Evolutionary conservation across 35 echinoderm and acorn worm species (phyloP), one percentile per base, ranked within the genome.

Genomic region (Antedon bifida): DNA sequence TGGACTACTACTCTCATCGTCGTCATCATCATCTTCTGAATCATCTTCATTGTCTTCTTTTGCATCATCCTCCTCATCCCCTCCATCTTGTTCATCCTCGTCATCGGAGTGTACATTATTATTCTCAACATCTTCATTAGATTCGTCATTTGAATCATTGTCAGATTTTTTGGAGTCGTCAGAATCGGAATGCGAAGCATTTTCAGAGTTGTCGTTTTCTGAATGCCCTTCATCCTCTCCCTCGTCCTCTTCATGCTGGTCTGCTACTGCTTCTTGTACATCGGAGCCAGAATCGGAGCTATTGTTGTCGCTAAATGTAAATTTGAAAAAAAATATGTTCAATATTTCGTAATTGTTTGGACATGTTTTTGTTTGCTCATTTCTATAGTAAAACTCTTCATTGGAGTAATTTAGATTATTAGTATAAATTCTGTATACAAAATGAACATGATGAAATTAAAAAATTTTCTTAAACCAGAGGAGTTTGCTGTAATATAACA

Each of bases 61-160:
- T 21, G 0, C 30, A 39, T 76, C 74, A 14, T 36, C 76, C 5
- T 78, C 76, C 32, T 79, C 32, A 33, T 86, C 85, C 46, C 80
- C 76, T 33, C 80, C 85, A 86, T 77, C 79, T 23, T 86, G 76
- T 3, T 84, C 73, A 79, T 86, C 84, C 33, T 86, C 85, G 56
- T 86, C 76, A 56, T 80, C 85, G 9, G 51, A 64, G 26, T 64
- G 51, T 17, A 36, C 74, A 35, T 78, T 36, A 78, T 78, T 36
- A 78, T 78, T 36, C 16, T 78, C 76, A 3, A 4, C 26, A 23
- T 78, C 76, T 3, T 78, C 34, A 78, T 34, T 34, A 16, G 75
- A 39, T 32, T 86, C 46, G 34, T 79, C 39, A 10, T 79, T 73
- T 64, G 51, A 64, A 11, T 64, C 51, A 64, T 44, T 44, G 39